Percentiles rank a stretch among this genome's conserved stretches.
Evolutionary conservation across 2,888 invertebrate genomes (phyloP).

Genomic region (Epinotia ramella): DNA sequence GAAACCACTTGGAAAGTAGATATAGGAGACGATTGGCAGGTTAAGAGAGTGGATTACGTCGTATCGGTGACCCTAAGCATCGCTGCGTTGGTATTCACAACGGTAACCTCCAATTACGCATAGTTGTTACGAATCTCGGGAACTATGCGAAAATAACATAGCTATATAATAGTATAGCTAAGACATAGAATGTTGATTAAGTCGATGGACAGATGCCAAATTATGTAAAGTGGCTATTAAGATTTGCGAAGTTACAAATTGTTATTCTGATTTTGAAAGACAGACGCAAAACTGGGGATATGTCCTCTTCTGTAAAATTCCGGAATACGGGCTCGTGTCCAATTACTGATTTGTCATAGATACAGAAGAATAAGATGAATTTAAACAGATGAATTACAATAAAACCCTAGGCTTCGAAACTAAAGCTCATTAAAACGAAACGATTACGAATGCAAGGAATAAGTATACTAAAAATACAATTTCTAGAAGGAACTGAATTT

Average conservation of each 20-base stretch:
- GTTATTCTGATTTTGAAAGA: too few relatives aligned
- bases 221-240: too few relatives aligned
- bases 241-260: too few relatives aligned
- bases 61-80: neutral
- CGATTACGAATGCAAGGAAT: neutral
- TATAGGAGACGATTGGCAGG: too few relatives aligned
- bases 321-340: too few relatives aligned
- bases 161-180: neutral
- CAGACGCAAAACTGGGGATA: too few relatives aligned
- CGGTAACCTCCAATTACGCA: neutral
- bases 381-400: too few relatives aligned
- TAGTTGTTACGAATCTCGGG: neutral
- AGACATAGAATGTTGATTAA: neutral
- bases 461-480: neutral
- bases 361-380: neutral
- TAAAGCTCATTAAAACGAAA: neutral
- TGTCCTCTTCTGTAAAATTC: too few relatives aligned
- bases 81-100: neutral
- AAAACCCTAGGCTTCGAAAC: neutral
- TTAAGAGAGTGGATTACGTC: too few relatives aligned
- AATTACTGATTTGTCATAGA: neutral
- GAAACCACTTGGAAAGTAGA: too few relatives aligned
- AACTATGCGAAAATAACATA: neutral
- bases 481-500: conserved; percentile 21
- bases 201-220: too few relatives aligned